These are phyloP conservation scores for Anguilla marmorata DNA, from an alignment of 2,797 vertebrate genomes.

Conservation along the genomic window DNA sequence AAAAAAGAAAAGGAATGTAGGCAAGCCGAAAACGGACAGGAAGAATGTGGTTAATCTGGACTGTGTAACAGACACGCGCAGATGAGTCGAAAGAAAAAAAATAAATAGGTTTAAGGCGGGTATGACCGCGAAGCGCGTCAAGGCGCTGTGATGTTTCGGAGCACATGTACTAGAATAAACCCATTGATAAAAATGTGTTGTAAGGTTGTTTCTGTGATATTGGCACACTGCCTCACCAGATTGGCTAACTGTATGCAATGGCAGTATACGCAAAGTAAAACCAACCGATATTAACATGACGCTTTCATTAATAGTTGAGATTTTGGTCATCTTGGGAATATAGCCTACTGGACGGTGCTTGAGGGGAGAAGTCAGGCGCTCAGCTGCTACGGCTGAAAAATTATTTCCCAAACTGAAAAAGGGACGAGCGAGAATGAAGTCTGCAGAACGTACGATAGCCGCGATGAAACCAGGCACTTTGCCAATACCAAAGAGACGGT, in stretches of 20 bases:
- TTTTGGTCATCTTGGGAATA: not conserved
- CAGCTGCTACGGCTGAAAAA: conserved; percentile 51
- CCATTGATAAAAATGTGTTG: not conserved
- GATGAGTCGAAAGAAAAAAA: conserved; percentile 16
- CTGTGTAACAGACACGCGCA: conserved; percentile 40
- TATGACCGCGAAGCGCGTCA: conserved; percentile 22
- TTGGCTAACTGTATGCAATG: not conserved
- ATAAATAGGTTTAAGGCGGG: not conserved
- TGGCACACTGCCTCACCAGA: not conserved
- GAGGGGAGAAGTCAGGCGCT: conserved; percentile 40
- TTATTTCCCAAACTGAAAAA: conserved; percentile 57
- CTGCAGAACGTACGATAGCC: conserved; percentile 61
- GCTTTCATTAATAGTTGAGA: not conserved
- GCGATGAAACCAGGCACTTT: conserved; percentile 55
- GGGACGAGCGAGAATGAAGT: conserved; percentile 54
- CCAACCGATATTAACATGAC: not conserved
- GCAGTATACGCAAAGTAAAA: not conserved
- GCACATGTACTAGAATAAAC: not conserved
- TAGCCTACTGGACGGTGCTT: not conserved
- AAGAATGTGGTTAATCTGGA: conserved; percentile 45
- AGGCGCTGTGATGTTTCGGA: not conserved
- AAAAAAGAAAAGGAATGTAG: conserved; percentile 36
- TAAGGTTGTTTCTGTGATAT: not conserved
- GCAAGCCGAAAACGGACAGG: conserved; percentile 39
- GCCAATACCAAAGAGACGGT: conserved; percentile 57